phyloP scores from a whole-genome alignment of 35 echinoderm and acorn worm genomes.

The Patiria miniata region DNA sequence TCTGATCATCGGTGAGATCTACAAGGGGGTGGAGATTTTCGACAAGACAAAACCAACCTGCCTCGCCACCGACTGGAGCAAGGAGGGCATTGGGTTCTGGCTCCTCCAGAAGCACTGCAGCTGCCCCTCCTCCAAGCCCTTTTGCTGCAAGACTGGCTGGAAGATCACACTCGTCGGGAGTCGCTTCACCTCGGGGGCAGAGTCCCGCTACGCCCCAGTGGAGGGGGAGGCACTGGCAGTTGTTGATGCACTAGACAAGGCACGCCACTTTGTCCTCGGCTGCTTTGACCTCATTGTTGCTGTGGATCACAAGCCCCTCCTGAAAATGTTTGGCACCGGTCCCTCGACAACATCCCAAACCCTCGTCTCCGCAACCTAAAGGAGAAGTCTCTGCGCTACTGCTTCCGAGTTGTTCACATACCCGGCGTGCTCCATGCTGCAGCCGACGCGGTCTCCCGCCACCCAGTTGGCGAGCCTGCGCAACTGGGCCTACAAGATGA shows the following conservation, averaged over 20 bases:
- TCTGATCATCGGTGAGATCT: constrained; percentile 30
- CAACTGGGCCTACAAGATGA: constrained; percentile 45
- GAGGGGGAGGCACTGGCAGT: constrained; percentile 52
- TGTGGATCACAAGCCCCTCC: constrained; percentile 37
- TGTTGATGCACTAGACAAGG: constrained; percentile 38
- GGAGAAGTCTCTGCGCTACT: constrained; percentile 60
- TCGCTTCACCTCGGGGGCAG: constrained; percentile 31
- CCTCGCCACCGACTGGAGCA: constrained; percentile 50
- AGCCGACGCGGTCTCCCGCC: constrained; percentile 46
- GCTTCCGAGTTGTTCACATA: constrained; percentile 52
- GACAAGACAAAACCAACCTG: constrained; percentile 35
- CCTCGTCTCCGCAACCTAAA: constrained; percentile 61
- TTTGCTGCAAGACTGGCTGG: constrained; percentile 59
- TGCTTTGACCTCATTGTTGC: constrained; percentile 45
- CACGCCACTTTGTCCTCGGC: constrained; percentile 43
- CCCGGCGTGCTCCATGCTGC: constrained; percentile 37
- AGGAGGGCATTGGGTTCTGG: constrained; percentile 55
- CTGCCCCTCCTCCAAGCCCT: constrained; percentile 22
- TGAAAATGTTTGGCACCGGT: neutral
- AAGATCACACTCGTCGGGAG: constrained; percentile 50
- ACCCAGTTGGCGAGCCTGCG: constrained; percentile 39
- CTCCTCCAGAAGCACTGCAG: constrained; percentile 62
- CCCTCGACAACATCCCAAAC: constrained; percentile 62
- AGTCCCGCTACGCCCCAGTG: constrained; percentile 39
- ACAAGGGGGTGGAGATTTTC: constrained; percentile 39